These are phyloP conservation scores for Chloroceryle aenea DNA, from an alignment of 2,113 vertebrate genomes.

Conservation along the genomic window DNA sequence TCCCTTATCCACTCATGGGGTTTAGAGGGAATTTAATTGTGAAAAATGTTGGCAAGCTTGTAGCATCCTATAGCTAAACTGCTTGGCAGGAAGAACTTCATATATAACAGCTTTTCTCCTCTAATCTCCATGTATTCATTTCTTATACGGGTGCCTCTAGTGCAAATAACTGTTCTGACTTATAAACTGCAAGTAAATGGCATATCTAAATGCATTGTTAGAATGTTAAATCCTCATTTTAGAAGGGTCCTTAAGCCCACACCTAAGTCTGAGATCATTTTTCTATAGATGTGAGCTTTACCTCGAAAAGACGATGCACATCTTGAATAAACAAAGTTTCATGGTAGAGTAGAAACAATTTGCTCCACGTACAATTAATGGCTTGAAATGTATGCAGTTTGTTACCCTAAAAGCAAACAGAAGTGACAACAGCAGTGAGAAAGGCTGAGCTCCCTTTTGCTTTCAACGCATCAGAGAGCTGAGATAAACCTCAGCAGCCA, in stretches of 20 bases:
- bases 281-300: not conserved
- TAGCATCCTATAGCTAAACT: not conserved
- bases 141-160: not conserved
- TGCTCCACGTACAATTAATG: not conserved
- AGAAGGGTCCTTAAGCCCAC: not conserved
- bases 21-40: not conserved
- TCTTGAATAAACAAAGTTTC: not conserved
- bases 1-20: not conserved
- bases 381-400: not conserved
- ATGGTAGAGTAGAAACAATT: not conserved
- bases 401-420: not conserved
- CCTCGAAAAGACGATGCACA: not conserved
- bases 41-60: not conserved
- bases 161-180: conserved; percentile 7
- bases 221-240: conserved; percentile 10
- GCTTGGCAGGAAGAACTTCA: not conserved
- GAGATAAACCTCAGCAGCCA: fast-evolving
- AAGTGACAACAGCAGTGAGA: not conserved
- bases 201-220: conserved; percentile 16
- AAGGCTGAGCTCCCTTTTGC: not conserved
- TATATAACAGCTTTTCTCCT: not conserved
- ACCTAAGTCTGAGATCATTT: not conserved
- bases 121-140: conserved; percentile 4
- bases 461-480: not conserved
- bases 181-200: conserved; percentile 49